phyloP scores from a whole-genome alignment of 2,888 invertebrate genomes.

The Amphipoea oculea region DNA sequence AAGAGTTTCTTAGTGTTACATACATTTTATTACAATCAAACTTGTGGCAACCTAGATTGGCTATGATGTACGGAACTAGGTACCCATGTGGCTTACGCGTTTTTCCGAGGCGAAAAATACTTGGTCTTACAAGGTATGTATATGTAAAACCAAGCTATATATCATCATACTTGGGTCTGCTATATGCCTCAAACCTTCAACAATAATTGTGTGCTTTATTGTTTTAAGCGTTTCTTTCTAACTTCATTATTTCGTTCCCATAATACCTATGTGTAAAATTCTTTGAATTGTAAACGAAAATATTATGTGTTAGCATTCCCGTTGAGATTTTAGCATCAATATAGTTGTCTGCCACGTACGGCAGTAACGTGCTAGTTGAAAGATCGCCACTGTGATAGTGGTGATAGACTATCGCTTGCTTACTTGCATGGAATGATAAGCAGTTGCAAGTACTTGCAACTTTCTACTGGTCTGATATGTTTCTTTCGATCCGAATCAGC shows the following conservation, averaged over 20 bases:
- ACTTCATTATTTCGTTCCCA: neutral
- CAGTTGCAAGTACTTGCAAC: constrained; percentile 15
- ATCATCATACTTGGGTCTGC: neutral
- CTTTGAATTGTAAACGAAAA: constrained; percentile 6
- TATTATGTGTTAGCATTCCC: constrained; percentile 7
- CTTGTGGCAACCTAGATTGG: neutral
- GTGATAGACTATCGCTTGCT: constrained; percentile 52
- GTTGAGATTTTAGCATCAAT: constrained; percentile 15
- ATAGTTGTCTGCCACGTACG: constrained; percentile 25
- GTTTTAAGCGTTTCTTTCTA: neutral
- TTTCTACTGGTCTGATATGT: constrained; percentile 45
- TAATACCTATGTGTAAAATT: neutral
- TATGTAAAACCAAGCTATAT: neutral
- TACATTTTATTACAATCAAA: neutral
- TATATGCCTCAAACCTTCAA: constrained; percentile 3
- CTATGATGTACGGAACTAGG: neutral
- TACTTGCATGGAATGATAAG: constrained; percentile 48
- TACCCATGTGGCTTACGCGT: neutral
- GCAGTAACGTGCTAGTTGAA: constrained; percentile 23
- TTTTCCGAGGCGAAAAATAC: neutral
- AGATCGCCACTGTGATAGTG: constrained; percentile 46
- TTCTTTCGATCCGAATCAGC: constrained; percentile 20
- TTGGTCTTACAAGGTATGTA: neutral
- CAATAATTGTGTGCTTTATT: neutral
- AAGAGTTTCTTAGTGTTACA: neutral